Evolutionary conservation across 2,113 vertebrate genomes (phyloP), one percentile per base, ranked within the genome.

Genomic region (Chionomys nivalis): DNA sequence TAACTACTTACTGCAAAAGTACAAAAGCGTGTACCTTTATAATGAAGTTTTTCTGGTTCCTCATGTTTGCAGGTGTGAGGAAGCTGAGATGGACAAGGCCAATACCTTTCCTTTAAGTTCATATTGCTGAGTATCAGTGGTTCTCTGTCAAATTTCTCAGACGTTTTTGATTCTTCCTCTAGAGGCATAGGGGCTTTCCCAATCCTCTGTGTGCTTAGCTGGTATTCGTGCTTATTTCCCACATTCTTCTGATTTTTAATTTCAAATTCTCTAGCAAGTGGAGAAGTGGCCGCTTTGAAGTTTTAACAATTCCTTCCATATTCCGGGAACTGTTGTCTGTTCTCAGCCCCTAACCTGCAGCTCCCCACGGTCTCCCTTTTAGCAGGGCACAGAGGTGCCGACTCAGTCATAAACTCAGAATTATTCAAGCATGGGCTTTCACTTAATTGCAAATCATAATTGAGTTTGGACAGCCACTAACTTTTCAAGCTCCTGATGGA

Each of bases 371-470:
- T 42, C 82, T 52, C 44, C 49, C 68, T 58, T 47, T 23, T 23
- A 66, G 33, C 33, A 39, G 10, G 3, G n/a, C 26, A 16, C 76
- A 73, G 55, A 61, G 33, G 90, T 36, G 42, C 36, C 42, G 77
- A 47, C 28, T 73, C 87, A 73, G 17, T 87, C 49, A 77, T 39
- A 72, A 78, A 68, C 31, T 83, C 49, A 79, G 58, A 85, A 73
- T 83, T 55, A 81, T 61, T 66, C 73, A 79, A 42, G 55, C 26
- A 13, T 42, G 36, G 49, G 61, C 52, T 42, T 91, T 78, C 72
- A 55, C 42, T 49, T 93, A 90, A 88, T 58, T 85, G 63, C 21
- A 93, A 93, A 73, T 91, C 76, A 77, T 58, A 91, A 82, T 73
- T 77, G 63, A 93, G 72, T 94, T 61, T 85, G n/a, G 47, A 91